These are phyloP conservation scores for Apis laboriosa DNA, from an alignment of 1,140 invertebrate species.

Conservation along the genomic window DNA sequence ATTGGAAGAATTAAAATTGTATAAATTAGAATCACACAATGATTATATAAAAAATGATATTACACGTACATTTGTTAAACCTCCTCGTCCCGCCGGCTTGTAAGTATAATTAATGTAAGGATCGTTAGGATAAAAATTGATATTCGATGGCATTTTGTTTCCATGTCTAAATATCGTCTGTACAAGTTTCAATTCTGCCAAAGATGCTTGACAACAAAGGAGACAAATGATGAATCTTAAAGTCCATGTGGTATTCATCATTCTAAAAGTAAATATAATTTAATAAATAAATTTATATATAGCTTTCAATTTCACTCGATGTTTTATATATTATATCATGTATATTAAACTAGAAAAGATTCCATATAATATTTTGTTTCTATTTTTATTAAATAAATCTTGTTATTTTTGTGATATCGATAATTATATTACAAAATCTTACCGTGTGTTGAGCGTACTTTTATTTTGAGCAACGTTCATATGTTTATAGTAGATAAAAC, in stretches of 20 bases:
- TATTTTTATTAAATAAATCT: too few relatives aligned
- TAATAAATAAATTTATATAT: accelerated
- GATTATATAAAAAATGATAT: background rate
- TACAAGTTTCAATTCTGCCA: background rate
- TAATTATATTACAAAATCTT: too few relatives aligned
- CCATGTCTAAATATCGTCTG: conserved; percentile 36
- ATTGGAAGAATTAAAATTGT: background rate
- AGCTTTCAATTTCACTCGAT: background rate
- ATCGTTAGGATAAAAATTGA: background rate
- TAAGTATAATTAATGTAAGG: background rate
- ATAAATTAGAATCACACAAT: background rate
- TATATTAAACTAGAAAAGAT: too few relatives aligned
- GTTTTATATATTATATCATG: background rate
- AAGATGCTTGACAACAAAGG: background rate
- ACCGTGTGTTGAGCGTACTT: too few relatives aligned
- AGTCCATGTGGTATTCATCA: background rate
- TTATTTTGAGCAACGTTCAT: too few relatives aligned
- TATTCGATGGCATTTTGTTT: conserved; percentile 15
- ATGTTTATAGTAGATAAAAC: too few relatives aligned
- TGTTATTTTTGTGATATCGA: too few relatives aligned
- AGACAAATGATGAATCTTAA: background rate
- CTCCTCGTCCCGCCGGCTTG: conserved; percentile 17
- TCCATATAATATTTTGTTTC: too few relatives aligned
- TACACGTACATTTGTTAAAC: conserved; percentile 24
- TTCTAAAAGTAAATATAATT: background rate